These are phyloP conservation scores for Channa argus DNA, from an alignment of 2,113 vertebrate genomes.

Conservation along the genomic window DNA sequence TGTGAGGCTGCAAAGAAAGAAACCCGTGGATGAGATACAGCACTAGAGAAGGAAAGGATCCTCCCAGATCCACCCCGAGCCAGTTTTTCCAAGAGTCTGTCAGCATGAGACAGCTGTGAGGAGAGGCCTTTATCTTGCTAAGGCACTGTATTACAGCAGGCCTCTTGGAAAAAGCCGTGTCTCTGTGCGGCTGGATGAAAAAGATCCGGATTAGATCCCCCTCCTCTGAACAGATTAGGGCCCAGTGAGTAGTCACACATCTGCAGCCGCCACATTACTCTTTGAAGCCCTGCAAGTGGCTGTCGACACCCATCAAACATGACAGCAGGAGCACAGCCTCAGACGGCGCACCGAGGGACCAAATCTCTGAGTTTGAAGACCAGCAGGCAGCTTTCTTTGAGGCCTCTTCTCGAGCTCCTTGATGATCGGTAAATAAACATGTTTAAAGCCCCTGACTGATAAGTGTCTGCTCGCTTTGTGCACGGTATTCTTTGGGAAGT, in stretches of 20 bases:
- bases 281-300: conserved; percentile 76
- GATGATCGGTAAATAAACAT: conserved; percentile 76
- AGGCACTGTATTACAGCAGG: conserved; percentile 77
- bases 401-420: conserved; percentile 49
- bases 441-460: conserved; percentile 59
- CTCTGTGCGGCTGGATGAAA: conserved; percentile 77
- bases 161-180: conserved; percentile 69
- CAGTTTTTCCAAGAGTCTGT: conserved; percentile 77
- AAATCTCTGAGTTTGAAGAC: conserved; percentile 35
- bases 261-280: conserved; percentile 56
- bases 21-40: conserved; percentile 58
- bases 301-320: conserved; percentile 69
- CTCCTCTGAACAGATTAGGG: conserved; percentile 78
- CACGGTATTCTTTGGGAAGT: conserved; percentile 40
- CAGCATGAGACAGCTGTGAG: conserved; percentile 76
- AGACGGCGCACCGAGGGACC: conserved; percentile 39
- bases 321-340: conserved; percentile 47
- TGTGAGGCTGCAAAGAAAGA: conserved; percentile 46
- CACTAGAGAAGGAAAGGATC: conserved; percentile 60
- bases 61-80: conserved; percentile 63
- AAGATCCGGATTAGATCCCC: conserved; percentile 77
- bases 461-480: conserved; percentile 44
- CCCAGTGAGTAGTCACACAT: conserved; percentile 78
- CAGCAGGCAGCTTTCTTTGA: conserved; percentile 31
- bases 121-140: conserved; percentile 83